phyloP scores from a whole-genome alignment of 2,888 invertebrate species.

The Drosophila sordidula region DNA sequence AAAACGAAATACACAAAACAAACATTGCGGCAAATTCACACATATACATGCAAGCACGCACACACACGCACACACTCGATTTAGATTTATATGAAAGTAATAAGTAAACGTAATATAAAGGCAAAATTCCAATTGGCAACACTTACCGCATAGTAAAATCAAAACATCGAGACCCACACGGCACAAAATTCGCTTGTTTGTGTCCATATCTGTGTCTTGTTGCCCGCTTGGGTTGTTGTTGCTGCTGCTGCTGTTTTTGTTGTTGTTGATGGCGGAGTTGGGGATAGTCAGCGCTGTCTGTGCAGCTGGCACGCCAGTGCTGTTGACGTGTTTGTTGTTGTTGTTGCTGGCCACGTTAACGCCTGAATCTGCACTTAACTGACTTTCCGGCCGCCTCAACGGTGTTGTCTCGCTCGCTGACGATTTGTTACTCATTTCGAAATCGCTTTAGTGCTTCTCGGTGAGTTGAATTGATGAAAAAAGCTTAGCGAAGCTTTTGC shows the following conservation, averaged over 20 bases:
- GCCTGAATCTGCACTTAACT: constrained; percentile 49
- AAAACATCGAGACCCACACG: constrained; percentile 89
- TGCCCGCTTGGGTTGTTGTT: constrained; percentile 21
- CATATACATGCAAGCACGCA: constrained; percentile 6
- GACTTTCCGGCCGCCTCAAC: constrained; percentile 81
- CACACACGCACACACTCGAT: neutral
- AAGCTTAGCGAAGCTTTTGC: constrained; percentile 47
- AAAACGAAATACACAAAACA: constrained; percentile 34
- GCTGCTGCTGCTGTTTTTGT: constrained; percentile 38
- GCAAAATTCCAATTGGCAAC: constrained; percentile 7
- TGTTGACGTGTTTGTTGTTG: constrained; percentile 31
- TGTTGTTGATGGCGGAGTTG: constrained; percentile 36
- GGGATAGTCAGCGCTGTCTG: constrained; percentile 44
- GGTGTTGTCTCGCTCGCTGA: constrained; percentile 85
- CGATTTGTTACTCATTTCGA: constrained; percentile 84
- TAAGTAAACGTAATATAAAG: no score
- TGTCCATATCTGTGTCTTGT: constrained; percentile 78
- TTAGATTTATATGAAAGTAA: neutral
- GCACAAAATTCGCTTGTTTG: constrained; percentile 86
- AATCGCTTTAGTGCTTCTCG: constrained; percentile 31
- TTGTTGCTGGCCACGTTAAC: constrained; percentile 58
- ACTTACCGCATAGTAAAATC: constrained; percentile 90
- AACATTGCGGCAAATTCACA: constrained; percentile 35
- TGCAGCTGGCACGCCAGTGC: constrained; percentile 16
- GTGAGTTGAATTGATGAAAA: constrained; percentile 25